These are phyloP conservation scores for Chroicocephalus ridibundus DNA, from an alignment of 2,113 vertebrate species.

Conservation along the genomic window DNA sequence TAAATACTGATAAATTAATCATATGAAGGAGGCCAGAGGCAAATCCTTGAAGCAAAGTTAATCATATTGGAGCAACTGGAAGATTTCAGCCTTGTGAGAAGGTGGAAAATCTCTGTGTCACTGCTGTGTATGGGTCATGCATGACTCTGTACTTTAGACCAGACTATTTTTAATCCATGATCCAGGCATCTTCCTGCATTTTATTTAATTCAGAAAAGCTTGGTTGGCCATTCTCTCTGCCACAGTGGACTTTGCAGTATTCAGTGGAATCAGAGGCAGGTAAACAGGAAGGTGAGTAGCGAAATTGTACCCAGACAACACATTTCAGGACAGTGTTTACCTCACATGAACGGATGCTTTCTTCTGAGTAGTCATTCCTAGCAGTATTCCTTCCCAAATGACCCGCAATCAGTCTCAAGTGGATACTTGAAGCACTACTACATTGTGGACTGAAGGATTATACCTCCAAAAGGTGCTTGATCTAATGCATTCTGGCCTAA, in stretches of 20 bases:
- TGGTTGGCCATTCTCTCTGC: background rate
- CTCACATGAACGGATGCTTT: background rate
- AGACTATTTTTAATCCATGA: background rate
- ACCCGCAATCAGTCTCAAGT: background rate
- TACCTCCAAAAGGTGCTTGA: background rate
- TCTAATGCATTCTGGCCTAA: background rate
- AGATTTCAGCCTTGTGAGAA: background rate
- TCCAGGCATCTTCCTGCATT: background rate
- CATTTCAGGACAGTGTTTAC: background rate
- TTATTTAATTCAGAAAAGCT: background rate
- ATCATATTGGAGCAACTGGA: background rate
- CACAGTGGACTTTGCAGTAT: background rate
- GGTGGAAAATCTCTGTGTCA: background rate
- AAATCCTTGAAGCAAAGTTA: background rate
- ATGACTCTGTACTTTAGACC: background rate
- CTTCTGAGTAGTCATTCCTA: background rate
- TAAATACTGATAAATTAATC: background rate
- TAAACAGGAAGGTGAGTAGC: background rate
- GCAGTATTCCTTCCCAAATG: background rate
- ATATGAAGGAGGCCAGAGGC: background rate
- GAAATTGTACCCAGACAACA: background rate
- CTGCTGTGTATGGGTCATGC: background rate
- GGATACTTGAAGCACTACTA: background rate
- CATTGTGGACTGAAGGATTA: background rate
- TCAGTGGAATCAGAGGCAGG: background rate